phyloP scores from a whole-genome alignment of 2,113 vertebrate genomes.

The Origma solitaria region DNA sequence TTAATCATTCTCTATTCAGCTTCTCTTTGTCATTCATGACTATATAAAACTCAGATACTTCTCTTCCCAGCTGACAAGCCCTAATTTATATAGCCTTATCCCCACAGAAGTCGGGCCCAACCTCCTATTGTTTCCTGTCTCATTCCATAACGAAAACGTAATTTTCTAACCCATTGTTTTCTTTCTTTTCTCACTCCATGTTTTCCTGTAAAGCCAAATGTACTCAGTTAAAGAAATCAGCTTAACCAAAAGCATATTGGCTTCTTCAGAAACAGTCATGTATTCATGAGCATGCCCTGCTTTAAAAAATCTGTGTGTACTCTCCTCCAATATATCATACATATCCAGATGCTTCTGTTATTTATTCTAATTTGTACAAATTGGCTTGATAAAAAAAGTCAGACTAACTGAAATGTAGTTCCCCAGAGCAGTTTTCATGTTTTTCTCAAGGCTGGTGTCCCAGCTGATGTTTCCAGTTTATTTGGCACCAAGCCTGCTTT shows the following conservation, averaged over 20 bases:
- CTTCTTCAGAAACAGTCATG: background rate
- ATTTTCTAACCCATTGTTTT: background rate
- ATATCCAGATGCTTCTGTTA: background rate
- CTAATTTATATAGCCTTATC: slow-evolving; percentile 21
- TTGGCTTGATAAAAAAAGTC: background rate
- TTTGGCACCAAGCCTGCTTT: background rate
- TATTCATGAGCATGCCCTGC: background rate
- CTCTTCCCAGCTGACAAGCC: slow-evolving; percentile 42
- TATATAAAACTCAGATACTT: slow-evolving; percentile 25
- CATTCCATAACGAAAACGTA: background rate
- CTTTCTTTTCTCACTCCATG: background rate
- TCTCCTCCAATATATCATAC: background rate
- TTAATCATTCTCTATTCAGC: slow-evolving; percentile 58
- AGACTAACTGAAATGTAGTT: background rate
- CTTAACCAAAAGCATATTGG: background rate
- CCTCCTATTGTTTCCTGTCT: background rate
- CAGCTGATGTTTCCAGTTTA: background rate
- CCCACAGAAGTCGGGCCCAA: background rate
- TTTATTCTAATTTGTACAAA: background rate
- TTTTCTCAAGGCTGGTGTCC: background rate
- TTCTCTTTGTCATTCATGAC: slow-evolving; percentile 54
- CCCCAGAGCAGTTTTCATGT: background rate
- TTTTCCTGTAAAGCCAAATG: background rate
- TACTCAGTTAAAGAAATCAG: background rate
- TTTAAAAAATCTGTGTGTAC: background rate